phyloP scores from a whole-genome alignment of 2,888 invertebrate genomes.

The Carcina quercana region DNA sequence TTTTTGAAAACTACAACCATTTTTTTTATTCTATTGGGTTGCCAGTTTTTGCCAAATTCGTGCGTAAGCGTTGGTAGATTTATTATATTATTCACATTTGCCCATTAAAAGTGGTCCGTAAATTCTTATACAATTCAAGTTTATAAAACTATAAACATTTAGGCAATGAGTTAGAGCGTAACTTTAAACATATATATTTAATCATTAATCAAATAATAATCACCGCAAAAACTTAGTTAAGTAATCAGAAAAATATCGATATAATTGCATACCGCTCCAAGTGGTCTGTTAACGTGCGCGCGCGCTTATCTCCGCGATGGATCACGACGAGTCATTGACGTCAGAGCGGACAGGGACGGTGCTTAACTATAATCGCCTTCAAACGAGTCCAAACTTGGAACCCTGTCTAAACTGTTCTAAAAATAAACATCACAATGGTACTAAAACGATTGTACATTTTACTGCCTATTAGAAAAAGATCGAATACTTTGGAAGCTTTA shows the following conservation, averaged over 20 bases:
- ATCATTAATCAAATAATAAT: background rate
- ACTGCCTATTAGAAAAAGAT: too few relatives aligned
- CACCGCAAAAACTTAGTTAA: background rate
- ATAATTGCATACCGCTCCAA: constrained; percentile 4
- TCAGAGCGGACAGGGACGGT: constrained; percentile 34
- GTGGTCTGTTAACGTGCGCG: constrained; percentile 12
- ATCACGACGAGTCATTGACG: constrained; percentile 36
- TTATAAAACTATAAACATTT: too few relatives aligned
- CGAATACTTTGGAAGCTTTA: too few relatives aligned
- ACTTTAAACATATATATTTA: background rate
- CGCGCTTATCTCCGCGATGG: constrained; percentile 19
- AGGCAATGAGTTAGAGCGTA: background rate
- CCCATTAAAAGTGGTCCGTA: too few relatives aligned
- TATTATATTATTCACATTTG: too few relatives aligned
- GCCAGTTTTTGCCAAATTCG: too few relatives aligned
- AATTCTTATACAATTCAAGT: too few relatives aligned
- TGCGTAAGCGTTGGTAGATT: too few relatives aligned
- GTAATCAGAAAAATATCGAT: background rate
- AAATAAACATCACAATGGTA: too few relatives aligned
- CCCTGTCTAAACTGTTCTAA: background rate
- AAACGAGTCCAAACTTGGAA: constrained; percentile 6
- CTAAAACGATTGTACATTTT: too few relatives aligned
- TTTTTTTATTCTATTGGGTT: too few relatives aligned
- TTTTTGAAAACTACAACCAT: too few relatives aligned
- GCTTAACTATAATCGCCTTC: constrained; percentile 14